Evolutionary conservation across 2,797 vertebrate genomes (phyloP).

Genomic region (Phataginus tricuspis): DNA sequence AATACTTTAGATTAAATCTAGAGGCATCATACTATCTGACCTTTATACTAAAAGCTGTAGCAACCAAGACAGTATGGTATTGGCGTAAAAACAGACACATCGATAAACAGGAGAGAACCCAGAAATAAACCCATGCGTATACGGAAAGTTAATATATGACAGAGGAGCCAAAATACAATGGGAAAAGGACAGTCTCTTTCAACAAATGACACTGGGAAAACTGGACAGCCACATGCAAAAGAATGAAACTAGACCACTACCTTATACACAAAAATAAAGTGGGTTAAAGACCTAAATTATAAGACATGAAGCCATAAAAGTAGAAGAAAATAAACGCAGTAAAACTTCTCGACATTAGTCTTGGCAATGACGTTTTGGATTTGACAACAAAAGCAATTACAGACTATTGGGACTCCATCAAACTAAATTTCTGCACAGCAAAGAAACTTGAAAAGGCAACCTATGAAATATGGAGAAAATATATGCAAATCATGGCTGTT

Average conservation of each 20-base stretch:
- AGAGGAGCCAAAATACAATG: background rate
- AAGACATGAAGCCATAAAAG: background rate
- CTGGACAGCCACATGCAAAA: background rate
- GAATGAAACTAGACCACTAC: background rate
- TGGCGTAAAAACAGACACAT: background rate
- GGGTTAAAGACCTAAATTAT: background rate
- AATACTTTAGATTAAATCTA: background rate
- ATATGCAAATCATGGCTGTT: background rate
- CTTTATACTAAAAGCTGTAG: background rate
- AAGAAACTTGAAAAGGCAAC: background rate
- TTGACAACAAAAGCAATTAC: background rate
- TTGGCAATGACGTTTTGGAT: background rate
- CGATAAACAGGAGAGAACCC: background rate
- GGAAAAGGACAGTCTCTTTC: background rate
- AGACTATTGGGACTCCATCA: background rate
- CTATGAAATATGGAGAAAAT: background rate
- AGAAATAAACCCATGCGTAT: background rate
- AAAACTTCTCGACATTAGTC: background rate
- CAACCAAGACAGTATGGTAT: background rate
- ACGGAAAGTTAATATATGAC: background rate
- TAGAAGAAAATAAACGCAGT: background rate
- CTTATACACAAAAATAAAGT: background rate
- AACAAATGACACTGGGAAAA: background rate
- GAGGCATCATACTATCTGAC: background rate
- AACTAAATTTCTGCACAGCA: background rate